Evolutionary conservation across 2,797 vertebrate genomes (phyloP).

Genomic region (Peromyscus nudipes): DNA sequence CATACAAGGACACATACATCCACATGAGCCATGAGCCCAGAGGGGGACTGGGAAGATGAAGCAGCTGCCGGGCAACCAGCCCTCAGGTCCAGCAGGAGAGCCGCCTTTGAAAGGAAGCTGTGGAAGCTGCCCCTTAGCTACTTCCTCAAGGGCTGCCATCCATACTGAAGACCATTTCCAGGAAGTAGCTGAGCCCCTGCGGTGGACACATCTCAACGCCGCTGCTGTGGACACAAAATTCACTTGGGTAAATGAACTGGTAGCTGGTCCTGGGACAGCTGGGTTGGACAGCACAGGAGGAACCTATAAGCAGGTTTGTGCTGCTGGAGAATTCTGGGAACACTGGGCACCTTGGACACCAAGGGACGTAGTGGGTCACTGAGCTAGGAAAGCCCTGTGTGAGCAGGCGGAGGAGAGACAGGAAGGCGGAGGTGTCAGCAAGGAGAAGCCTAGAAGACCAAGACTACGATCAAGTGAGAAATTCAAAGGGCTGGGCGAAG

Average conservation of each 20-base stretch:
- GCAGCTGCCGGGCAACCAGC: fast-evolving
- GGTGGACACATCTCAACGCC: too few species aligned
- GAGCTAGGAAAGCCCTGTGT: neutral
- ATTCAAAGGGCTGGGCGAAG: neutral
- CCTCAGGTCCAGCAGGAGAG: too few species aligned
- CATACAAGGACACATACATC: neutral
- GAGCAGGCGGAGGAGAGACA: fast-evolving
- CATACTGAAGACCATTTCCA: neutral
- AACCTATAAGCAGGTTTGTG: neutral
- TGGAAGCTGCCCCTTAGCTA: neutral
- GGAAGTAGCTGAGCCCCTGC: fast-evolving
- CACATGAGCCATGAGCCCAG: neutral
- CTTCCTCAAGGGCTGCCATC: too few species aligned
- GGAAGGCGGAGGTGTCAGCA: neutral
- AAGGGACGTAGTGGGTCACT: fast-evolving
- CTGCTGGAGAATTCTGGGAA: neutral
- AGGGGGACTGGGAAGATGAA: too few species aligned
- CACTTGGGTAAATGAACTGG: neutral
- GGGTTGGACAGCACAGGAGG: neutral
- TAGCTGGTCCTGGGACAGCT: neutral
- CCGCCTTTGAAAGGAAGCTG: too few species aligned
- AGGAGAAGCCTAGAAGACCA: fast-evolving
- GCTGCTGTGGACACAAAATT: too few species aligned
- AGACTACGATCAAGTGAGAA: fast-evolving
- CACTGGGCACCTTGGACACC: neutral